Evolutionary conservation across 2,888 invertebrate species (phyloP).

Genomic region (Brachyptera putata): DNA sequence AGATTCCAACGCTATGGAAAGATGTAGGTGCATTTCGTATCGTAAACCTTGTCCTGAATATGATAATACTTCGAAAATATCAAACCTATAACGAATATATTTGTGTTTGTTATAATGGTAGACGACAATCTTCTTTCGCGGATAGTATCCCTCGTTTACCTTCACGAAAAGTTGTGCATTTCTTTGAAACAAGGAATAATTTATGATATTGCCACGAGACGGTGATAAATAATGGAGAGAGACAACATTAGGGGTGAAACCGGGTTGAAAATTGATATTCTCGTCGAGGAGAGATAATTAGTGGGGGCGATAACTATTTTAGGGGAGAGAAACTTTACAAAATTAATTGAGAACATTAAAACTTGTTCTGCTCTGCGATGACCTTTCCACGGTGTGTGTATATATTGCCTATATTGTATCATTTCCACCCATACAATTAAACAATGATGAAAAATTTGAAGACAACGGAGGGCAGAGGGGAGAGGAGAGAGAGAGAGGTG

Average conservation of each 20-base stretch:
- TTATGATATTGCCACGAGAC: no score
- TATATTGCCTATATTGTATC: background rate
- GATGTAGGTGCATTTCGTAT: no score
- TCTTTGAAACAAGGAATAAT: no score
- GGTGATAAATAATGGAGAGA: conserved; percentile 5
- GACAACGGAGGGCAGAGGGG: background rate
- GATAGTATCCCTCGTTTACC: no score
- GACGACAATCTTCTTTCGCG: no score
- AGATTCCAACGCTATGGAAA: no score
- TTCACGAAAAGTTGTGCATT: no score
- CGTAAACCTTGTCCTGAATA: no score
- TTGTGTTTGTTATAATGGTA: no score
- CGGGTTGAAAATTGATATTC: conserved; percentile 18
- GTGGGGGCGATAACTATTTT: conserved; percentile 16
- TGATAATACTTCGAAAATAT: no score
- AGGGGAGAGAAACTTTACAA: background rate
- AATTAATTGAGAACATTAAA: conserved; percentile 15
- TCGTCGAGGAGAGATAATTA: background rate
- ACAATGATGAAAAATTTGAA: background rate
- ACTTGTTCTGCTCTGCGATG: conserved; percentile 10
- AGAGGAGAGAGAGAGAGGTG: background rate
- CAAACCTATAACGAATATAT: no score
- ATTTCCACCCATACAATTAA: background rate
- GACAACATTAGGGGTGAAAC: background rate
- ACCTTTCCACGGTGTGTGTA: conserved; percentile 4